phyloP scores from a whole-genome alignment of 2,113 vertebrate species.

The Odobenus rosmarus region DNA sequence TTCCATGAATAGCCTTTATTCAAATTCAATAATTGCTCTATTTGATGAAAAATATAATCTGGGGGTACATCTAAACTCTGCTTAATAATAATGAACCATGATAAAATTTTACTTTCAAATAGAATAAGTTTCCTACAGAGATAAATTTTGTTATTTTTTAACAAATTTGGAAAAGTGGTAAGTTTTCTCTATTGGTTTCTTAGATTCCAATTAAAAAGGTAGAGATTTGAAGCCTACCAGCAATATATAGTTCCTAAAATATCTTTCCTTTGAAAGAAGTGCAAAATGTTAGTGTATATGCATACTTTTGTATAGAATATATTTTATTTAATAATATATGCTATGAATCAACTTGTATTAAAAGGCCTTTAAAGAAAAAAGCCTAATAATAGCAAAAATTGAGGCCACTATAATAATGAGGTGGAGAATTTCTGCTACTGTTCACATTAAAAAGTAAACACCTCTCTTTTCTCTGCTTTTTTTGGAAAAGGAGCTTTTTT shows the following conservation, averaged over 20 bases:
- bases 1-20: neutral
- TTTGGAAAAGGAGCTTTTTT: neutral
- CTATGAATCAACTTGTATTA: neutral
- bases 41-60: constrained; percentile 7
- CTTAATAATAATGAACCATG: neutral
- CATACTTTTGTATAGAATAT: neutral
- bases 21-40: neutral
- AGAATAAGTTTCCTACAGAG: neutral
- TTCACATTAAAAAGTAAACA: constrained; percentile 9
- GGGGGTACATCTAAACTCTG: neutral
- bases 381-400: neutral
- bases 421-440: neutral
- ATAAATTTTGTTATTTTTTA: neutral
- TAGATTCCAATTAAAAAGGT: constrained; percentile 2
- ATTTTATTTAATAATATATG: neutral
- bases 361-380: neutral
- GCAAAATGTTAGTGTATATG: neutral
- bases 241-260: constrained; percentile 18
- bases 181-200: neutral
- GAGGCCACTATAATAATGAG: neutral
- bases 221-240: neutral
- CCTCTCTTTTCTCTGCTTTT: neutral
- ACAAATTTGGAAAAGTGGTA: neutral
- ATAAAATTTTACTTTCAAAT: constrained; percentile 2
- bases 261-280: constrained; percentile 6